phyloP scores from a whole-genome alignment of 2,113 vertebrate species.

The Physeter macrocephalus region DNA sequence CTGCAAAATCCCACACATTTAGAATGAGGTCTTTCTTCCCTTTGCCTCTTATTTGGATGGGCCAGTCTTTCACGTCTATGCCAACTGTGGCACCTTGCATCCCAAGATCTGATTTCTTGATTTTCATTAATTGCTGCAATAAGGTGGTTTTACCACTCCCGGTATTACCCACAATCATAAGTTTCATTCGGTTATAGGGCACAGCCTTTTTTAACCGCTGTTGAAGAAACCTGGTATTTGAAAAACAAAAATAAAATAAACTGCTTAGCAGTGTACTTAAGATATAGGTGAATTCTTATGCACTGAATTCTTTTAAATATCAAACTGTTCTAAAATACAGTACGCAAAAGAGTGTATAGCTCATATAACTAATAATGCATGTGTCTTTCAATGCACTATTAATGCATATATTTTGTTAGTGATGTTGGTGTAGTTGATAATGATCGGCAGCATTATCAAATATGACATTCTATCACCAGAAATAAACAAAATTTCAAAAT shows the following conservation, averaged over 20 bases:
- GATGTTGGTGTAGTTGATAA: not conserved
- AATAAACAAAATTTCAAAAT: not conserved
- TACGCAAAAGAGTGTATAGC: not conserved
- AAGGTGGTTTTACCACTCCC: slow-evolving; percentile 94
- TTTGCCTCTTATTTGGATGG: slow-evolving; percentile 84
- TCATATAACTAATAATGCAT: not conserved
- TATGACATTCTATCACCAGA: not conserved
- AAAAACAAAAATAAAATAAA: slow-evolving; percentile 28
- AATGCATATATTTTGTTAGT: not conserved
- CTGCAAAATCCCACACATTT: slow-evolving; percentile 98
- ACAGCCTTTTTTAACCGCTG: slow-evolving; percentile 96
- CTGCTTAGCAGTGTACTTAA: not conserved
- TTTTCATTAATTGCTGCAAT: slow-evolving; percentile 91
- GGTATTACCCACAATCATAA: slow-evolving; percentile 93
- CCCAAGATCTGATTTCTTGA: slow-evolving; percentile 79
- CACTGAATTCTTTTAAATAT: not conserved
- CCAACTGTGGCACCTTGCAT: slow-evolving; percentile 75
- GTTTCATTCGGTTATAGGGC: slow-evolving; percentile 95
- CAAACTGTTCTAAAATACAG: not conserved
- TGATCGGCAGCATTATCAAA: not conserved
- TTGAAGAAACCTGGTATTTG: slow-evolving; percentile 90
- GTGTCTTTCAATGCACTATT: not conserved
- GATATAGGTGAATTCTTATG: not conserved
- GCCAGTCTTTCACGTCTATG: slow-evolving; percentile 94
- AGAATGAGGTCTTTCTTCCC: slow-evolving; percentile 87